phyloP scores from a whole-genome alignment of 2,888 invertebrate genomes.

The Pseudeuparius sepicola region DNA sequence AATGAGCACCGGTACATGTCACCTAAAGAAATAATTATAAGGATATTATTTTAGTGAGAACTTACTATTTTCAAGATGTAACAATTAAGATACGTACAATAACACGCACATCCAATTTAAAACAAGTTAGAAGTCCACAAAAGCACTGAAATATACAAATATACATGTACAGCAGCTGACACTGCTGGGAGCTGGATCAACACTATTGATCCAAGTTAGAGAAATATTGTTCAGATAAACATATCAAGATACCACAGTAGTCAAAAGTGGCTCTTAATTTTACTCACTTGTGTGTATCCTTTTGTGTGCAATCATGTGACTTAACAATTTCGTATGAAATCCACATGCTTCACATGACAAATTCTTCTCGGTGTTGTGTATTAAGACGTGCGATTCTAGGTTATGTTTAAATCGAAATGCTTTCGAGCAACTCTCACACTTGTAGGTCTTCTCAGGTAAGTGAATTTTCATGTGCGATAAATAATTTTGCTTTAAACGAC shows the following conservation, averaged over 20 bases:
- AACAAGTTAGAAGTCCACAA: no score
- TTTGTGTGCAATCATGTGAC: conserved; percentile 54
- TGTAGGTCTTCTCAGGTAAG: conserved; percentile 46
- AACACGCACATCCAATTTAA: no score
- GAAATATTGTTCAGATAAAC: no score
- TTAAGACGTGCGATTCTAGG: conserved; percentile 48
- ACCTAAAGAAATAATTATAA: conserved; percentile 36
- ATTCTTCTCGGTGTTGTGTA: conserved; percentile 46
- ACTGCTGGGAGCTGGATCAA: no score
- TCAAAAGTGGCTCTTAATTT: no score
- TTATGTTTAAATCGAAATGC: conserved; percentile 49
- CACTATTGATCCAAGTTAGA: no score
- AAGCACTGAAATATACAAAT: no score
- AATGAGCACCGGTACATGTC: conserved; percentile 54
- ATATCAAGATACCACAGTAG: no score
- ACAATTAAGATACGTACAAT: no score
- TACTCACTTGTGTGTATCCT: conserved; percentile 48
- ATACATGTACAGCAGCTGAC: no score
- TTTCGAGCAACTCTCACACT: conserved; percentile 49
- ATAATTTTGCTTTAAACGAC: conserved; percentile 48
- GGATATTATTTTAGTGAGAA: no score
- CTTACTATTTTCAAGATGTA: no score
- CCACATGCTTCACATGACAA: conserved; percentile 56
- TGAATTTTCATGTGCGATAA: conserved; percentile 49
- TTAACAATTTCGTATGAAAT: conserved; percentile 55